Conservation (phyloP, 2,888 invertebrate genomes). For the Erpobdella octoculata region DNA sequence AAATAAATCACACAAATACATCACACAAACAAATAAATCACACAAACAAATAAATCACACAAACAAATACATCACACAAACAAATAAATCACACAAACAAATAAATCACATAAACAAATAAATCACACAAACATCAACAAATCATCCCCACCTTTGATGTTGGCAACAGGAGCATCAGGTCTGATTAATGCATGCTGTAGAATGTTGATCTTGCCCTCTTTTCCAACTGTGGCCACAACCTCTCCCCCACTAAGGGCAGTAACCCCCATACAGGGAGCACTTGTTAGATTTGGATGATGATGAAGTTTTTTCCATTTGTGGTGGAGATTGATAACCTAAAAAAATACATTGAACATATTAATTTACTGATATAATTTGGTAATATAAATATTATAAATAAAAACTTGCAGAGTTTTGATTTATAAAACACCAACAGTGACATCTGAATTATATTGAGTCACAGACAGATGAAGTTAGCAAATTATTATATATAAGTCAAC, state of each 20-base stretch:
- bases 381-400: neutral
- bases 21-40: too few species aligned
- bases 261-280: neutral
- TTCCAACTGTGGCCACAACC: neutral
- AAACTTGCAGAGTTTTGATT: neutral
- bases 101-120: too few species aligned
- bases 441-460: too few species aligned
- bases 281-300: too few species aligned
- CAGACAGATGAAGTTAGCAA: too few species aligned
- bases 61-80: too few species aligned
- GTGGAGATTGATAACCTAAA: neutral
- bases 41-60: too few species aligned
- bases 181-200: neutral
- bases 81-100: too few species aligned
- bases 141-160: neutral
- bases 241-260: neutral
- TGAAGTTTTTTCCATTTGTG: conserved; percentile 1
- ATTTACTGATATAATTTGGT: neutral
- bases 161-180: neutral
- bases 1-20: too few species aligned
- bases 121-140: too few species aligned
- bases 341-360: neutral
- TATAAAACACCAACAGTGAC: too few species aligned
- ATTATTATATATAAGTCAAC: too few species aligned
- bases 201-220: neutral